Evolutionary conservation across 2,113 vertebrate genomes (phyloP).

Genomic region (Rana temporaria): DNA sequence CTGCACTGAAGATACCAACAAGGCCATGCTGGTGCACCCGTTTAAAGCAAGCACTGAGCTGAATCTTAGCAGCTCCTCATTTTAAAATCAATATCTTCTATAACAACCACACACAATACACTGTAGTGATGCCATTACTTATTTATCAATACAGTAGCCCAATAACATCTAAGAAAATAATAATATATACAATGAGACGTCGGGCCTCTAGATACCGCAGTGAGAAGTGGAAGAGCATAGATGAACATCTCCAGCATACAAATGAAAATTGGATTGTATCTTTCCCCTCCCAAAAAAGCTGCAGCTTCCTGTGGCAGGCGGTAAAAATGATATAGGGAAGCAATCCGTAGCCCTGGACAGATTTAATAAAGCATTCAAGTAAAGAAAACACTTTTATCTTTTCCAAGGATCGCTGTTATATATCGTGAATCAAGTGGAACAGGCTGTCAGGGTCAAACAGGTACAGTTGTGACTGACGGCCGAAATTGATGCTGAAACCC

Average conservation of each 20-base stretch:
- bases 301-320: slow-evolving; percentile 3
- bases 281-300: background rate
- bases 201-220: background rate
- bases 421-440: slow-evolving; percentile 8
- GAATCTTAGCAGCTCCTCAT: background rate
- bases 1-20: too few relatives aligned
- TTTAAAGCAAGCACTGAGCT: too few relatives aligned
- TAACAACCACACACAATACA: background rate
- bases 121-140: background rate
- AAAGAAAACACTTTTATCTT: slow-evolving; percentile 40
- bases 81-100: background rate
- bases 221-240: background rate
- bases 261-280: slow-evolving; percentile 19
- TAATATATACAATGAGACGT: background rate
- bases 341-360: slow-evolving; percentile 34
- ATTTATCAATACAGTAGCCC: background rate
- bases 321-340: slow-evolving; percentile 41
- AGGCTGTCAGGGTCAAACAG: slow-evolving; percentile 6
- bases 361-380: slow-evolving; percentile 36
- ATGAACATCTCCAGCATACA: background rate
- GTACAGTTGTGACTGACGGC: slow-evolving; percentile 20
- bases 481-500: slow-evolving; percentile 19
- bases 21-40: too few relatives aligned
- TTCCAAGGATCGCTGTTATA: slow-evolving; percentile 16
- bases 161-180: slow-evolving; percentile 1